A percentile compares a stretch with the other conserved stretches of the same genome.
These are phyloP conservation scores for Idaea aversata DNA, from an alignment of 2,888 invertebrate genomes.

Conservation along the genomic window DNA sequence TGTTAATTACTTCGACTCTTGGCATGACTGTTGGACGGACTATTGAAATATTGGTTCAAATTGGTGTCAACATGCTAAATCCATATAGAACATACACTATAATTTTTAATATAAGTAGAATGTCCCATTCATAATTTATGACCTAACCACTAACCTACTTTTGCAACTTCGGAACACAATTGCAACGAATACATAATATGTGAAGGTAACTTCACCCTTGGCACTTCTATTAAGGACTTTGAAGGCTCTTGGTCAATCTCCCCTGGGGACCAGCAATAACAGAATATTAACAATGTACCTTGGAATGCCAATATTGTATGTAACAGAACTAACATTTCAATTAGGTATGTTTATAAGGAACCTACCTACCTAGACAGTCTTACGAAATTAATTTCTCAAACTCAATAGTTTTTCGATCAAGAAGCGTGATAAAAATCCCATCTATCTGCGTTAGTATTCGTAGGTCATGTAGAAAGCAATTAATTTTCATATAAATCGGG, in stretches of 20 bases:
- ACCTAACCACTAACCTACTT: not conserved
- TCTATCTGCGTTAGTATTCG: too few species aligned
- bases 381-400: too few species aligned
- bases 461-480: too few species aligned
- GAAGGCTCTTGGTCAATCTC: conserved; percentile 12
- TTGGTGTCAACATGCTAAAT: too few species aligned
- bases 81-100: too few species aligned
- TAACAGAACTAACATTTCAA: not conserved
- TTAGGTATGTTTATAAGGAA: not conserved
- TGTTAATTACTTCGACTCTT: not conserved
- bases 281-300: not conserved
- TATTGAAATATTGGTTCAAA: not conserved
- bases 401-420: too few species aligned
- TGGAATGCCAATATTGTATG: not conserved
- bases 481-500: too few species aligned
- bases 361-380: not conserved
- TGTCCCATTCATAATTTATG: not conserved
- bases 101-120: too few species aligned
- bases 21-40: not conserved
- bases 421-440: too few species aligned
- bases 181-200: conserved; percentile 5
- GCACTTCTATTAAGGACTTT: not conserved
- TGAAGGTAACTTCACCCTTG: not conserved
- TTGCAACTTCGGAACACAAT: conserved; percentile 1
- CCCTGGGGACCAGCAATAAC: conserved; percentile 8